These are phyloP conservation scores for Panurus biarmicus DNA, from an alignment of 2,113 vertebrate species.

Conservation along the genomic window DNA sequence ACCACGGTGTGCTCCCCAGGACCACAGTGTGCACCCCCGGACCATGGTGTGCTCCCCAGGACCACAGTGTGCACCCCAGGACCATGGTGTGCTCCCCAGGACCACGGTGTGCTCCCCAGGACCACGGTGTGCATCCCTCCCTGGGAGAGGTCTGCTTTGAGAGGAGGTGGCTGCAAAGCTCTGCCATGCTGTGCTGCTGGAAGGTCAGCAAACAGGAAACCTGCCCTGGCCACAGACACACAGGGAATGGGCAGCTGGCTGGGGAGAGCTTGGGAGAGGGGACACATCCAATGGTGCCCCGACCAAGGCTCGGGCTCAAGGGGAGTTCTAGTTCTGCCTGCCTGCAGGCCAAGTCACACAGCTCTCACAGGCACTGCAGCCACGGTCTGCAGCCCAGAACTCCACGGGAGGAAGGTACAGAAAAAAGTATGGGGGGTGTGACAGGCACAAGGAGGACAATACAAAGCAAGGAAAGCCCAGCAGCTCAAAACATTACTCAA, in stretches of 20 bases:
- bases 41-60: not conserved
- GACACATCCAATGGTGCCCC: not conserved
- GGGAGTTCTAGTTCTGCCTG: not conserved
- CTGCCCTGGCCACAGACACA: accelerated
- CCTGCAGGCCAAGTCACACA: accelerated
- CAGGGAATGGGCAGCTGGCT: not conserved
- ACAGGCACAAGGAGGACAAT: not conserved
- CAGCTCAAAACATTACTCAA: not conserved
- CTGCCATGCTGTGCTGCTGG: accelerated
- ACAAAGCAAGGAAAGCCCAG: not conserved
- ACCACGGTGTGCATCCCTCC: not conserved
- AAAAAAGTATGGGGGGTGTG: not conserved
- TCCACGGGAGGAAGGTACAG: not conserved
- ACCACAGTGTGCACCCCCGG: too few species aligned
- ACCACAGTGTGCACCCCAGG: too few species aligned
- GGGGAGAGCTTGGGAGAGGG: not conserved
- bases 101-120: too few species aligned
- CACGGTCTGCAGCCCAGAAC: not conserved
- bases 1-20: not conserved
- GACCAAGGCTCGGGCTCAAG: not conserved
- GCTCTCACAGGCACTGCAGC: not conserved
- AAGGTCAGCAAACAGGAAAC: not conserved
- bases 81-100: accelerated
- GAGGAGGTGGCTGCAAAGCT: not conserved
- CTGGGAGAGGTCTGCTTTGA: not conserved